Base-by-base conservation (phyloP, 2,888 invertebrate genomes). In the Nomada ferruginata region DNA sequence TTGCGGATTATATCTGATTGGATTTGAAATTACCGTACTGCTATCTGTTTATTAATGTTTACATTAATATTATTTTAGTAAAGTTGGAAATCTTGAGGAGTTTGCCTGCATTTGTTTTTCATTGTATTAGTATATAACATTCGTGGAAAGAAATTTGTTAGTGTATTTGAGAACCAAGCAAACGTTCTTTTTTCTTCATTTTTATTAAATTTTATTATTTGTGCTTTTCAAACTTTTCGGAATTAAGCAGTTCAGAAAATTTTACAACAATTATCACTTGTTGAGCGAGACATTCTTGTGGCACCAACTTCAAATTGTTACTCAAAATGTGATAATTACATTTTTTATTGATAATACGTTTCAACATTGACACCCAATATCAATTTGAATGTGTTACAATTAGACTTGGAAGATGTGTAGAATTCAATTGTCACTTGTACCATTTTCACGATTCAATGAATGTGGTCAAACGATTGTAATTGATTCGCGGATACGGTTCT, bases 361-460 rank as follows among this genome's bases (percentile, higher is more conserved):
- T 9, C 23, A 52, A 29, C 2, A 13, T 23, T 11, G n/a, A 18
- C 26, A 26, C 23, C n/a, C n/a, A n/a, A 50, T 50, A 59, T 59
- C 55, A 15, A 26, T 57, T 76, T 44, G 63, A 68, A 50, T 11
- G 13, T 74, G 20, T 74, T 71, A 50, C 36, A 7, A 36, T 47
- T 47, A 47, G 64, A 64, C 36, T 20, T 60, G 36, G 29, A 26
- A 71, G n/a, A 55, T 53, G 47, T 9, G 50, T 77, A 68, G 66
- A 66, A 26, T 20, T 50, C 61, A 53, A 76, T 66, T 42, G 69
- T 66, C 66, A 36, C 70, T 52, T 66, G 52, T 61, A 60, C 66
- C 75, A 57, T 59, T 68, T 11, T 55, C 57, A 52, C 29, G 29
- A 2, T 7, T 63, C 11, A 57, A 50, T 53, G 2, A 18, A 18